Base-by-base conservation (phyloP, 92 coral and sea anemone genomes). In the Virgularia gustaviana region DNA sequence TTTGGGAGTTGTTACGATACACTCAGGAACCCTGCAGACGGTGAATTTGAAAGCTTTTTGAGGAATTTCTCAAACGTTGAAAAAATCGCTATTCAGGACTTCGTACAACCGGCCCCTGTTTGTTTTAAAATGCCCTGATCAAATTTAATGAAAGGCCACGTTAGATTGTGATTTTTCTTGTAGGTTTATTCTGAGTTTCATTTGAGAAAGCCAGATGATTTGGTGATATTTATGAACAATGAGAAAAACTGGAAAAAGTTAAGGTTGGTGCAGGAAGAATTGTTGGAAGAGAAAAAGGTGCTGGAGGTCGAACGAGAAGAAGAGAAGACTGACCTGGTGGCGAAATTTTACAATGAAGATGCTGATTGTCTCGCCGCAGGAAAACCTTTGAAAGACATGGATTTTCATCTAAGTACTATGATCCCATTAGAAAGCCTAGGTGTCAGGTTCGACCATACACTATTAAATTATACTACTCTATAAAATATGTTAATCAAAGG, bases 141-240 rank as follows among this genome's bases (percentile, higher is more conserved):
- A n/a, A n/a, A n/a, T n/a, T n/a, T n/a, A n/a, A n/a, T n/a, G n/a
- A n/a, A n/a, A n/a, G n/a, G n/a, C n/a, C n/a, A n/a, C n/a, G n/a
- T n/a, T n/a, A n/a, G n/a, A n/a, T n/a, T n/a, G n/a, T n/a, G n/a
- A 11, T 3, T 70, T 78, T 58, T 13, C 58, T 61, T 60, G 11
- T 66, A 91, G 97, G 80, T 36, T 28, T 82, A 81, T 75, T 91
- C 97, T 53, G 82, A 74, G 54, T 91, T 91, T 32, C 85, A 88
- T 56, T 86, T 91, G 66, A 77, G 79, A 55, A 86, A 83, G 47
- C 97, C 97, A 19, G 85, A 86, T 43, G 91, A 86, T 61, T 72
- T 91, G 71, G 89, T 91, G 15, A 81, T 83, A 63, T 91, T 91
- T 51, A 91, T 91, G 52, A 85, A 63, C 38, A 89, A 87, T 53